Conservation (phyloP, 2,888 invertebrate genomes). For the Vesta saturnalis region DNA sequence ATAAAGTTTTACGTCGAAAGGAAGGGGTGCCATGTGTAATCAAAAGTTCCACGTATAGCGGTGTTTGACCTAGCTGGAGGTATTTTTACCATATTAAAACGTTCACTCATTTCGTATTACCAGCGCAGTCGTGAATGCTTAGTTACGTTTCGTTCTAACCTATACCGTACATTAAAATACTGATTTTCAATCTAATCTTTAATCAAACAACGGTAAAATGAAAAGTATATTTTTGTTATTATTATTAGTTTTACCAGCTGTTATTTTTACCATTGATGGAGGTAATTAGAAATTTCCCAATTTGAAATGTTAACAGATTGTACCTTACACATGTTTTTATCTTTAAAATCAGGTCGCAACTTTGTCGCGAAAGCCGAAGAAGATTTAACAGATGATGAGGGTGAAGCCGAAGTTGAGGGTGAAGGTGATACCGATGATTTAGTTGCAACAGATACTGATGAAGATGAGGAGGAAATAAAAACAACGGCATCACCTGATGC, state of each 20-base stretch:
- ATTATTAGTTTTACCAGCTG: slow-evolving; percentile 75
- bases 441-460: slow-evolving; percentile 68
- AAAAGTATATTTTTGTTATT: slow-evolving; percentile 73
- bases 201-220: slow-evolving; percentile 63
- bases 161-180: neutral
- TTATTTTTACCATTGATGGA: slow-evolving; percentile 74
- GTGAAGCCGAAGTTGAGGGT: slow-evolving; percentile 74
- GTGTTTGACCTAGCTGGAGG: slow-evolving; percentile 28
- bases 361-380: slow-evolving; percentile 71
- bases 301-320: no score
- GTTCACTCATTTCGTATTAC: neutral
- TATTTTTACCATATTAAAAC: no score
- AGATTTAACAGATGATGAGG: slow-evolving; percentile 77
- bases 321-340: neutral
- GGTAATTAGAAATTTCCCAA: slow-evolving; percentile 69
- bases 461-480: slow-evolving; percentile 72
- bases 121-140: neutral
- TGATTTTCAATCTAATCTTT: neutral
- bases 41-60: slow-evolving; percentile 33
- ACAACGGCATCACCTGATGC: slow-evolving; percentile 87
- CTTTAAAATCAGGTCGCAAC: slow-evolving; percentile 59
- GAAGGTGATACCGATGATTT: slow-evolving; percentile 69
- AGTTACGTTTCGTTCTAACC: neutral
- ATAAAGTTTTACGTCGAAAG: slow-evolving; percentile 1
- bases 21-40: slow-evolving; percentile 36